Evolutionary conservation across 2,888 invertebrate species (phyloP).

Genomic region (Elysia crispata): DNA sequence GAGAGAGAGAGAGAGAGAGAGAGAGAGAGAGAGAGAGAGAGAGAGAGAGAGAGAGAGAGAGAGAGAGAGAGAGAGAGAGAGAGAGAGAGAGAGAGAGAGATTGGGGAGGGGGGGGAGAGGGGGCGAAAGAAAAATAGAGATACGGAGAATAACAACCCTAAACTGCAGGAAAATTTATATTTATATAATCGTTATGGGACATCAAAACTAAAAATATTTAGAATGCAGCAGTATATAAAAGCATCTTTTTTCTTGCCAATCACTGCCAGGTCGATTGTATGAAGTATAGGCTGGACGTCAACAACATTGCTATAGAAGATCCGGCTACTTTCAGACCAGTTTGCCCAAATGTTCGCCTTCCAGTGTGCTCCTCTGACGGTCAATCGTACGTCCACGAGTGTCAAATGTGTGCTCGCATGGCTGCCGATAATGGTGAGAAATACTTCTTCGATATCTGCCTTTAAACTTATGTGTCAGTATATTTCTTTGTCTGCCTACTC

Average conservation of each 20-base stretch:
- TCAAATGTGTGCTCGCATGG: not conserved
- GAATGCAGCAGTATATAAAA: too few relatives aligned
- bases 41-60: not conserved
- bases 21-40: not conserved
- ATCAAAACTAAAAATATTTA: too few relatives aligned
- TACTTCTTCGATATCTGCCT: too few relatives aligned
- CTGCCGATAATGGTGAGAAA: not conserved
- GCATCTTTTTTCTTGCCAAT: not conserved
- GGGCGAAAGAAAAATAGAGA: too few relatives aligned
- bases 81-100: not conserved
- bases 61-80: constrained; percentile 21
- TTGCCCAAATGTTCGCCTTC: not conserved
- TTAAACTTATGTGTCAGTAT: too few relatives aligned
- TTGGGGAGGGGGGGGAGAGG: too few relatives aligned
- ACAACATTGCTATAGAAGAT: not conserved
- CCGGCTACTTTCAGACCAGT: constrained; percentile 22
- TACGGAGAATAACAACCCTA: too few relatives aligned
- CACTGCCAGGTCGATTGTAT: constrained; percentile 23
- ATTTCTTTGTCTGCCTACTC: too few relatives aligned
- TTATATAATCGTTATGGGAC: too few relatives aligned
- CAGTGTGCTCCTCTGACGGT: constrained; percentile 22
- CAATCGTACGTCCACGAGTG: constrained; percentile 1
- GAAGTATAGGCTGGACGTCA: constrained; percentile 28
- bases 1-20: too few relatives aligned
- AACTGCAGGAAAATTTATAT: too few relatives aligned